Conservation (phyloP, 2,888 invertebrate genomes). For the Epistrophe eligans region DNA sequence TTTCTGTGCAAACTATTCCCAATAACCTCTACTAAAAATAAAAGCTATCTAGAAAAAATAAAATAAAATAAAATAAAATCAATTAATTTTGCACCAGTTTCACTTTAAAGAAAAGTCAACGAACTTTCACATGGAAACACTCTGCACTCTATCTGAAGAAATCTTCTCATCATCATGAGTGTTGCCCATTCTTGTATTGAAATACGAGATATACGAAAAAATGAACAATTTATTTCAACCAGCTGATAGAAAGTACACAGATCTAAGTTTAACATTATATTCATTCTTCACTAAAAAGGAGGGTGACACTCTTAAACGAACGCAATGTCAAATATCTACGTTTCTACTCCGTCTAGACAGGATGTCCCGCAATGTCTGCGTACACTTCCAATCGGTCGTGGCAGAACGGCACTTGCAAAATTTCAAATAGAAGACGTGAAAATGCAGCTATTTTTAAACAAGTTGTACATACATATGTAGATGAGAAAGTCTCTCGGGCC, state of each 20-base stretch:
- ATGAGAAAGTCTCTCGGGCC: slow-evolving; percentile 18
- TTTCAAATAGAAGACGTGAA: slow-evolving; percentile 46
- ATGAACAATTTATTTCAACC: slow-evolving; percentile 46
- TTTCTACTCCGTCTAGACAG: slow-evolving; percentile 68
- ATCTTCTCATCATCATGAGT: not conserved
- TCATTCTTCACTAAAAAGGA: slow-evolving; percentile 16
- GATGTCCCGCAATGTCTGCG: slow-evolving; percentile 70
- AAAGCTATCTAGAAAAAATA: not conserved
- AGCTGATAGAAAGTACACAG: slow-evolving; percentile 64
- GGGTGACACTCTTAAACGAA: slow-evolving; percentile 63
- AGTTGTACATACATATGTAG: not conserved
- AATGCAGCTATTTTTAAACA: slow-evolving; percentile 67
- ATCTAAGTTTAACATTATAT: slow-evolving; percentile 23
- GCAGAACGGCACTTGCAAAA: slow-evolving; percentile 45
- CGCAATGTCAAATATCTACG: slow-evolving; percentile 62
- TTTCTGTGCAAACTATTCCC: slow-evolving; percentile 24
- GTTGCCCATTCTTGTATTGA: slow-evolving; percentile 29
- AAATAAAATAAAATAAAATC: slow-evolving; percentile 43
- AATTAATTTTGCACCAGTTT: slow-evolving; percentile 44
- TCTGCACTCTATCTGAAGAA: not conserved
- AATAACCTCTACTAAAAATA: slow-evolving; percentile 12
- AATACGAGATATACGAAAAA: slow-evolving; percentile 20
- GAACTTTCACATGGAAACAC: slow-evolving; percentile 46
- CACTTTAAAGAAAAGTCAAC: slow-evolving; percentile 28
- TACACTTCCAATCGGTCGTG: slow-evolving; percentile 42